Evolutionary conservation across 2,888 invertebrate genomes (phyloP).

Genomic region (Drosophila barbarae): DNA sequence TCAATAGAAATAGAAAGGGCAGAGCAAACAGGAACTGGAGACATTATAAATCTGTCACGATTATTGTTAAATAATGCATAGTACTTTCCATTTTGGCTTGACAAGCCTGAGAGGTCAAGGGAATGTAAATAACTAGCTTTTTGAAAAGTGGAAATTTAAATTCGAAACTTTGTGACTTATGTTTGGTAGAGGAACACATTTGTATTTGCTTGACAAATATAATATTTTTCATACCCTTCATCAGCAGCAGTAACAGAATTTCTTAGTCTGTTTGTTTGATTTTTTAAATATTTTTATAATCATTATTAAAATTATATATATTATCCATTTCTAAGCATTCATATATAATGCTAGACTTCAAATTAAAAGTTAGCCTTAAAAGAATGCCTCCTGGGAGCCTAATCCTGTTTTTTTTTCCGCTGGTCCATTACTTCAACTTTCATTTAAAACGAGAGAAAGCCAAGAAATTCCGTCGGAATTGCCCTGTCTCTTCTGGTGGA

Average conservation of each 20-base stretch:
- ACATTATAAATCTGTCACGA: conserved; percentile 48
- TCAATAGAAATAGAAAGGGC: conserved; percentile 17
- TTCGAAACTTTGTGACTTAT: conserved; percentile 8
- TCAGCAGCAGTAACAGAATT: neutral
- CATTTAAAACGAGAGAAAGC: conserved; percentile 16
- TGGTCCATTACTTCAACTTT: conserved; percentile 35
- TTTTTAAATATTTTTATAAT: neutral
- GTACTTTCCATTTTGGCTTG: conserved; percentile 24
- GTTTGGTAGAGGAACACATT: neutral
- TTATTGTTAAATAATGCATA: conserved; percentile 48
- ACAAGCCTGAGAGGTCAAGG: conserved; percentile 4
- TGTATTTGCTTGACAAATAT: neutral
- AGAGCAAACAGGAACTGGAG: conserved; percentile 17
- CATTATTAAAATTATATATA: neutral
- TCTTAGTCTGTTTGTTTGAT: neutral
- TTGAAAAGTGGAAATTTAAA: conserved; percentile 2
- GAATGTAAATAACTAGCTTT: conserved; percentile 6
- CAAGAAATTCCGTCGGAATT: conserved; percentile 10
- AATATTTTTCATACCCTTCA: neutral
- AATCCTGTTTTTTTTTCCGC: conserved; percentile 25
- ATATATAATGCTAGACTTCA: neutral
- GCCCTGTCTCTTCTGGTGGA: conserved; percentile 1
- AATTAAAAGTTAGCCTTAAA: neutral
- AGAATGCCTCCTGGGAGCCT: conserved; percentile 17
- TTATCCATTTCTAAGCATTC: no score